Evolutionary conservation across 2,888 invertebrate genomes (phyloP), one percentile per base, ranked within the genome.

Genomic region (Apamea sordens): DNA sequence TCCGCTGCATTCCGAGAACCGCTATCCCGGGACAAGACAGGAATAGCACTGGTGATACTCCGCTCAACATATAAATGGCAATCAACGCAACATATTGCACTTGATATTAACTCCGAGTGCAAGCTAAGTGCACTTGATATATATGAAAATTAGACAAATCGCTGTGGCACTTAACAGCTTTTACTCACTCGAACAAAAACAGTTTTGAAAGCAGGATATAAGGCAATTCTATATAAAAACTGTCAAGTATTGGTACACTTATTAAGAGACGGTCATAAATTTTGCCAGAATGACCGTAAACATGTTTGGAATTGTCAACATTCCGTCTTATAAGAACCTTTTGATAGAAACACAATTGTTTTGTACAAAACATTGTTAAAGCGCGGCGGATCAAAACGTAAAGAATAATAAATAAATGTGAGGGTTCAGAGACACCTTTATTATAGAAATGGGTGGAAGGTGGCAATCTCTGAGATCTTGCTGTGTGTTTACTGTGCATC

Each of bases 1-100:
- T 96, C 96, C 96, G 96, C 92, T 91, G 95, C 93, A 92, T 96
- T 96, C 96, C 95, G 90, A 94, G 96, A 96, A 96, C 92, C 91
- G 92, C 94, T 93, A 92, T 92, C 92, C 94, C 91, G 93, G 93
- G 94, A 95, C 95, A 94, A 94, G 96, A 95, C 96, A 93, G 94
- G 96, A 96, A 96, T 96, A 96, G 96, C 94, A 89, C 90, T 90
- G 84, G 90, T 90, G 91, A 90, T 93, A 92, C 93, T 91, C 89
- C 82, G 88, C 89, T 90, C 85, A 89, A 90, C 90, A 92, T 92
- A 91, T 92, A 93, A 93, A 94, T 93, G 92, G 93, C 93, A 93
- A 94, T 93, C 91, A 92, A 89, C 76, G 59, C 84, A 80, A 75
- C 76, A 76, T 80, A 79, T 44, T 32, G 59, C 78, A 84, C 79